Conservation (phyloP, 2,113 vertebrate genomes). For the Amphilophus citrinellus region DNA sequence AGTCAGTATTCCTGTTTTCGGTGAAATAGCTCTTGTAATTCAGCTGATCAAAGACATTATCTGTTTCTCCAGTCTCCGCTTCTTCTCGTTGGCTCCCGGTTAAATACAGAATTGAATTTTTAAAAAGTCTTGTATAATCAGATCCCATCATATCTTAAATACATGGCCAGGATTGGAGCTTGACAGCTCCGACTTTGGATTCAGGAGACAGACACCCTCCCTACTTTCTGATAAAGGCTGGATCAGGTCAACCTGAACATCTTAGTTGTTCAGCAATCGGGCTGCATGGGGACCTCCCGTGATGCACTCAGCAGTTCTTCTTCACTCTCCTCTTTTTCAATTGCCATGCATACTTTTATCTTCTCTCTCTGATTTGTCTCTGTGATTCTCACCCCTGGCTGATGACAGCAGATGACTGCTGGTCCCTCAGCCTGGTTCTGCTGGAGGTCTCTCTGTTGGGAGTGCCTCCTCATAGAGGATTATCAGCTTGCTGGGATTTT, state of each 20-base stretch:
- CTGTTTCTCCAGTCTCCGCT: neutral
- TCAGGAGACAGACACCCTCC: too few relatives aligned
- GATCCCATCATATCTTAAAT: neutral
- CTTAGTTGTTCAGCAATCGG: neutral
- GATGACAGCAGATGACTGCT: too few relatives aligned
- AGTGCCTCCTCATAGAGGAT: neutral
- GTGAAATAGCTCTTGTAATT: neutral
- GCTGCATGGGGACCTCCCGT: neutral
- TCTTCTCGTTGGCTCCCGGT: neutral
- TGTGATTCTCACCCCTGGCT: neutral
- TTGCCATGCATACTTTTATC: too few relatives aligned
- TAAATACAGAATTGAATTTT: neutral
- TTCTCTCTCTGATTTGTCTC: too few relatives aligned
- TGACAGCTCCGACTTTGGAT: neutral
- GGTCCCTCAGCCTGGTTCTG: neutral
- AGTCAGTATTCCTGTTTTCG: neutral
- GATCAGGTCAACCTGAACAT: neutral
- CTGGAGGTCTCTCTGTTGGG: too few relatives aligned
- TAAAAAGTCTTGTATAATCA: neutral
- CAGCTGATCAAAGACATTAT: neutral
- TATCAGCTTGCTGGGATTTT: neutral
- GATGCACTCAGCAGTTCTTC: neutral
- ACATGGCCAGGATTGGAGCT: neutral
- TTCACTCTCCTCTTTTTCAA: rapidly evolving
- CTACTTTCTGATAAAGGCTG: too few relatives aligned